Evolutionary conservation across 2,113 vertebrate genomes (phyloP).

Genomic region (Cynopterus brachyotis): DNA sequence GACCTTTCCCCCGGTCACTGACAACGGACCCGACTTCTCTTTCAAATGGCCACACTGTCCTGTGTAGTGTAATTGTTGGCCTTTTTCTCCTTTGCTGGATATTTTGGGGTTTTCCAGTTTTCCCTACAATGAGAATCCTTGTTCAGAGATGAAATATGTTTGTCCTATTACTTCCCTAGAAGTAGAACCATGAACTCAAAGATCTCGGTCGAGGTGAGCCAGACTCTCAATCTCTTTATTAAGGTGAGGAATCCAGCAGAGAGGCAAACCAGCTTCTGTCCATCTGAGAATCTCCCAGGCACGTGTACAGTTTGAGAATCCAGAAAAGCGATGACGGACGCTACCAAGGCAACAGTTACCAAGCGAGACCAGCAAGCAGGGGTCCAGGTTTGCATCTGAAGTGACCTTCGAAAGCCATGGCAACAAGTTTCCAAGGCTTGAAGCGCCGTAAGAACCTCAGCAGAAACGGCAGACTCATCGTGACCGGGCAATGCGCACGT

Average conservation of each 20-base stretch:
- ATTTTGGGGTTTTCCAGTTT: constrained; percentile 51
- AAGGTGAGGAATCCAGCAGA: neutral
- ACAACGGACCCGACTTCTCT: neutral
- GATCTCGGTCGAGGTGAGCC: neutral
- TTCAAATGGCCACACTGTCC: neutral
- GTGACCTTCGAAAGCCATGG: neutral
- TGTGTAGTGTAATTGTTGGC: fast-evolving
- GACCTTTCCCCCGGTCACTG: neutral
- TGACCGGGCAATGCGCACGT: neutral
- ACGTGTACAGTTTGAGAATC: fast-evolving
- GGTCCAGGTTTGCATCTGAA: neutral
- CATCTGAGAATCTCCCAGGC: neutral
- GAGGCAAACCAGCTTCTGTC: too few species aligned
- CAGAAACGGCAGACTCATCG: neutral
- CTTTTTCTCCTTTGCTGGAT: neutral
- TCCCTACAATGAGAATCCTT: neutral
- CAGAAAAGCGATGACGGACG: fast-evolving
- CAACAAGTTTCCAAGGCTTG: neutral
- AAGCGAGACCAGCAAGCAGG: neutral
- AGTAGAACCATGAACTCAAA: neutral
- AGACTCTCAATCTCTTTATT: neutral
- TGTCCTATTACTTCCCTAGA: neutral
- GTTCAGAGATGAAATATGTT: neutral
- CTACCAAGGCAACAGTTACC: fast-evolving
- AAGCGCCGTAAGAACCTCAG: neutral